Percentiles rank a stretch among this genome's conserved stretches.
Evolutionary conservation across 2,797 vertebrate species (phyloP).

Genomic region (Microchirus variegatus): DNA sequence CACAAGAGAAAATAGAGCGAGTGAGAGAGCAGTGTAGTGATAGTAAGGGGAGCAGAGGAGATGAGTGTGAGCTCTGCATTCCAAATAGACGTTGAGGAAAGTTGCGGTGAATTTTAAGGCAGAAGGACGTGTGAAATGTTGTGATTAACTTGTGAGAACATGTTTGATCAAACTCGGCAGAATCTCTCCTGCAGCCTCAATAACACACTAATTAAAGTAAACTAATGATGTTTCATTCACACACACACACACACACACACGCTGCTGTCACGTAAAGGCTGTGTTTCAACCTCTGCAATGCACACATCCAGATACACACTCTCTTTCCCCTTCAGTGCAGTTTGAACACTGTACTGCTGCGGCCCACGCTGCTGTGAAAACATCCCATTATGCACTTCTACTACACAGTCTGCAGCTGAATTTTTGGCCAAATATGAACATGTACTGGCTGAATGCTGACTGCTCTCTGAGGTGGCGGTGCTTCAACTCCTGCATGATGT

Average conservation of each 20-base stretch:
- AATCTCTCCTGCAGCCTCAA: slow-evolving; percentile 5
- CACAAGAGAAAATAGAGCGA: slow-evolving; percentile 49
- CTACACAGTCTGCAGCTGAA: slow-evolving; percentile 47
- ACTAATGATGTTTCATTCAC: background rate
- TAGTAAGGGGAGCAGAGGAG: slow-evolving; percentile 47
- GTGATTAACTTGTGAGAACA: slow-evolving; percentile 7
- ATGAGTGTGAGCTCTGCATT: slow-evolving; percentile 49
- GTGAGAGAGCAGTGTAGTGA: slow-evolving; percentile 29
- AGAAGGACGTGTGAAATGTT: slow-evolving; percentile 3
- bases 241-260: background rate
- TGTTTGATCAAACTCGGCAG: slow-evolving; percentile 11
- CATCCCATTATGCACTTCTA: slow-evolving; percentile 57
- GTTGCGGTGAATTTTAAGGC: slow-evolving; percentile 57
- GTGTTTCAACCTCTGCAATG: slow-evolving; percentile 34
- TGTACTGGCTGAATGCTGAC: slow-evolving; percentile 24
- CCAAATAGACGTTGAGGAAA: slow-evolving; percentile 52
- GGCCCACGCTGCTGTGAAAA: slow-evolving; percentile 54
- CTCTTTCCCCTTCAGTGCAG: slow-evolving; percentile 30
- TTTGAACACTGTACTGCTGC: slow-evolving; percentile 54
- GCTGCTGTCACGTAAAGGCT: slow-evolving; percentile 40
- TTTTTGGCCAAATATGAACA: slow-evolving; percentile 40
- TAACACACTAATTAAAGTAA: background rate
- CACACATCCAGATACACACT: slow-evolving; percentile 11
- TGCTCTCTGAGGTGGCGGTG: background rate
- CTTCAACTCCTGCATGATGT: slow-evolving; percentile 16